A percentile compares a stretch with the other conserved stretches of the same genome.
These are phyloP conservation scores for Microtus richardsoni DNA, from an alignment of 2,113 vertebrate species.

Conservation along the genomic window DNA sequence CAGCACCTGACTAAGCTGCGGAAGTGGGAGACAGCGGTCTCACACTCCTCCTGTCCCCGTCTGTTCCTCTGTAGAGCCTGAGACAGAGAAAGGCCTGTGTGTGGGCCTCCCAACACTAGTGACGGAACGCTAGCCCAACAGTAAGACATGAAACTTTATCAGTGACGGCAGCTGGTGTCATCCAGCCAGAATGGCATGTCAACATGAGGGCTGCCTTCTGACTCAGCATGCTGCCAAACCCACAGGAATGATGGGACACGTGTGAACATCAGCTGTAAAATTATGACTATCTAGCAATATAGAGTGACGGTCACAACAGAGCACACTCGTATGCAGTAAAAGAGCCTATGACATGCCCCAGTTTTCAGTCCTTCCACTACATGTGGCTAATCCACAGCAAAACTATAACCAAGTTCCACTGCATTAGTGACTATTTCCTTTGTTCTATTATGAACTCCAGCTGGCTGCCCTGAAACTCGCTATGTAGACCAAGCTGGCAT, in stretches of 20 bases:
- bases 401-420: no score
- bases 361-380: neutral
- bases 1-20: neutral
- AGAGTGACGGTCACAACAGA: neutral
- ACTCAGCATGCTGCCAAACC: neutral
- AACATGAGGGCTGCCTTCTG: neutral
- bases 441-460: neutral
- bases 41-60: neutral
- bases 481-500: neutral
- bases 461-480: neutral
- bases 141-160: neutral
- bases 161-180: neutral
- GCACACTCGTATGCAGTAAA: neutral
- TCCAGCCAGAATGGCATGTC: neutral
- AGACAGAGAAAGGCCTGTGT: neutral
- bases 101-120: neutral
- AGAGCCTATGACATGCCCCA: neutral
- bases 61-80: neutral
- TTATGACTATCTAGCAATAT: neutral
- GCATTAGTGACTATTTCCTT: neutral
- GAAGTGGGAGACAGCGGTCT: neutral
- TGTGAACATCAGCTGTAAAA: neutral
- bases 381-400: neutral
- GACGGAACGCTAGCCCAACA: neutral
- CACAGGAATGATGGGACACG: neutral